Percentiles rank a stretch among this genome's conserved stretches.
These are phyloP conservation scores for Andrena minutula DNA, from an alignment of 2,888 invertebrate species.

Conservation along the genomic window DNA sequence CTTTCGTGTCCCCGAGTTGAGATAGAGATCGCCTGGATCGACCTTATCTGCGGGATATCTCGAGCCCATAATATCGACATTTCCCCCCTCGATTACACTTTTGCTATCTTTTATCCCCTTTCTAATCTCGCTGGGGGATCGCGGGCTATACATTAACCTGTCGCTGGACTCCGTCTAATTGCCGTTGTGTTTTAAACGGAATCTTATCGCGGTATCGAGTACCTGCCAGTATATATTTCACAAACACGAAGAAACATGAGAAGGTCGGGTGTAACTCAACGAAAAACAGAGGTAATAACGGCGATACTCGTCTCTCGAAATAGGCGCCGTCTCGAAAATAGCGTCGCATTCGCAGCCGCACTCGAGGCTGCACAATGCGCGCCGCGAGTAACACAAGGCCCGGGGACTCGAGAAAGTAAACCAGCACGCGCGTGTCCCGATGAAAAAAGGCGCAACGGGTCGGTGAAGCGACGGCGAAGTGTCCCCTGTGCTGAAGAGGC, in stretches of 20 bases:
- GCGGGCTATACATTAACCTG: conserved; percentile 24
- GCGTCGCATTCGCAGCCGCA: conserved; percentile 22
- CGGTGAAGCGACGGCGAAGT: conserved; percentile 42
- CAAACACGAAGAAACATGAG: not conserved
- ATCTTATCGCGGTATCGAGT: not conserved
- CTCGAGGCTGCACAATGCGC: conserved; percentile 41
- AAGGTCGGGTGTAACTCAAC: not conserved
- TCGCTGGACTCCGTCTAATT: conserved; percentile 47
- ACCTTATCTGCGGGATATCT: conserved; percentile 54
- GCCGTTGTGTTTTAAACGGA: not conserved
- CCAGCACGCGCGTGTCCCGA: conserved; percentile 42
- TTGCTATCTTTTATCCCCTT: conserved; percentile 39
- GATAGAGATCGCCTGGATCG: conserved; percentile 59
- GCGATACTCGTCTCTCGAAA: not conserved
- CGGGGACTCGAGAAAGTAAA: conserved; percentile 40
- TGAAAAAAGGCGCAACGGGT: conserved; percentile 54
- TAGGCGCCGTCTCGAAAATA: conserved; percentile 1
- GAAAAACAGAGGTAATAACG: not conserved
- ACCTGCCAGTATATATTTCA: not conserved
- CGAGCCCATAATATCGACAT: conserved; percentile 34
- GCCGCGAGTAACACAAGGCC: conserved; percentile 26
- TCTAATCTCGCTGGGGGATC: conserved; percentile 53
- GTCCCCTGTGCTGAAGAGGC: conserved; percentile 40
- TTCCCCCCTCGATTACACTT: conserved; percentile 40
- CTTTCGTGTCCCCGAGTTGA: conserved; percentile 32